Conservation (phyloP, 1,140 invertebrate genomes). For the Lepidurus packardi region DNA sequence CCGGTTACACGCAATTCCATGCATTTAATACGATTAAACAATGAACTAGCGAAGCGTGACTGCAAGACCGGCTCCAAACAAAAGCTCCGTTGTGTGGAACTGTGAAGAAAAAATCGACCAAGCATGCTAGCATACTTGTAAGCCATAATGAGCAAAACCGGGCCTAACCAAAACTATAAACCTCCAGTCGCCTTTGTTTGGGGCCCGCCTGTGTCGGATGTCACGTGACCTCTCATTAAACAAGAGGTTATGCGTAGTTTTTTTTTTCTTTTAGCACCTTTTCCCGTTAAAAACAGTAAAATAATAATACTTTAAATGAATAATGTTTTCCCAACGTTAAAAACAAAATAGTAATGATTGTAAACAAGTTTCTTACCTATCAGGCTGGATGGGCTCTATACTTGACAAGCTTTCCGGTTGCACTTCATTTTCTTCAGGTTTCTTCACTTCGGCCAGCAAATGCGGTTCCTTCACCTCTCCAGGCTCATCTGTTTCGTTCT, state of each 20-base stretch:
- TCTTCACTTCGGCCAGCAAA: not conserved
- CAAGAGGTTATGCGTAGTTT: not conserved
- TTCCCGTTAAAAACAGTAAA: too few species aligned
- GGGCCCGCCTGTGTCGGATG: conserved; percentile 6
- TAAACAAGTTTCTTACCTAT: not conserved
- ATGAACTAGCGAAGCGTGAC: not conserved
- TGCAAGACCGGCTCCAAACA: conserved; percentile 12
- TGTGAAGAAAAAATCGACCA: not conserved
- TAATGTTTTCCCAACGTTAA: not conserved
- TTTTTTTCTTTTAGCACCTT: too few species aligned
- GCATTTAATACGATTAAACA: not conserved
- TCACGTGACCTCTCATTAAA: conserved; percentile 1
- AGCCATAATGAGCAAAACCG: not conserved
- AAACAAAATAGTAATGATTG: not conserved
- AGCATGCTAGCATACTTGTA: not conserved
- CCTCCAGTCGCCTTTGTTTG: conserved; percentile 7
- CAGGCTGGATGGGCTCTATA: not conserved
- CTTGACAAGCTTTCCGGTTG: not conserved
- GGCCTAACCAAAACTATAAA: not conserved
- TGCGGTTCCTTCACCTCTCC: not conserved
- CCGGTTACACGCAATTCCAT: not conserved
- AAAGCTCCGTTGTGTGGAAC: not conserved
- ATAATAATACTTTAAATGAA: too few species aligned
- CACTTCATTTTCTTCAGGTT: not conserved
- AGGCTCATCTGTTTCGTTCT: not conserved